Conservation (phyloP, 2,888 invertebrate genomes). For the Agonopterix subpropinquella region DNA sequence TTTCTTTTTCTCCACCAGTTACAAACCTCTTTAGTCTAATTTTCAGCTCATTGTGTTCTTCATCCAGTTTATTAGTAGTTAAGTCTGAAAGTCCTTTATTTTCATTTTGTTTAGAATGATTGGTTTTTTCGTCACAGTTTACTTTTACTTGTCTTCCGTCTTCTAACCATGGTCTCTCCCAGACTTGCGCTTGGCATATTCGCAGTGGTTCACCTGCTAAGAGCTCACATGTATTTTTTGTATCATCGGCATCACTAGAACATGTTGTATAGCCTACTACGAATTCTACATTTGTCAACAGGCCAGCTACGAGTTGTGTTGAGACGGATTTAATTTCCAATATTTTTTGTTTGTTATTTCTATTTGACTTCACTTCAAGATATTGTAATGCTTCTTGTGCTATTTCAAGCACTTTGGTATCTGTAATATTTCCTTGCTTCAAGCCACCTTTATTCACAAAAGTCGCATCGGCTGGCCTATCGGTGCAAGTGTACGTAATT, state of each 20-base stretch:
- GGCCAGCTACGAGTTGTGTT: conserved; percentile 71
- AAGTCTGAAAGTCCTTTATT: too few relatives aligned
- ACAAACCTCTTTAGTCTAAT: not conserved
- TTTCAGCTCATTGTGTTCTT: not conserved
- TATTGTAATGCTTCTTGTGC: conserved; percentile 47
- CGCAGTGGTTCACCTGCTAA: conserved; percentile 35
- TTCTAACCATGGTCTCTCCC: conserved; percentile 77
- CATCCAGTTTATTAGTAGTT: conserved; percentile 1
- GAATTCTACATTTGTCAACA: conserved; percentile 73
- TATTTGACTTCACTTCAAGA: conserved; percentile 49
- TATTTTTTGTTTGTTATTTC: conserved; percentile 45
- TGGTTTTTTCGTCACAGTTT: conserved; percentile 26
- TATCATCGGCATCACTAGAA: conserved; percentile 36
- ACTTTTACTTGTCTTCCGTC: conserved; percentile 55
- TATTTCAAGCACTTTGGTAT: conserved; percentile 40
- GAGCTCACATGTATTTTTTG: conserved; percentile 34
- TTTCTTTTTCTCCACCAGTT: conserved; percentile 4
- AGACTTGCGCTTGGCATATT: conserved; percentile 49
- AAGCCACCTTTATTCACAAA: conserved; percentile 23
- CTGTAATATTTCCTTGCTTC: conserved; percentile 14
- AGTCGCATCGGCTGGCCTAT: conserved; percentile 33
- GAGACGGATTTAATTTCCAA: conserved; percentile 57
- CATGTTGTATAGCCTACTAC: conserved; percentile 75
- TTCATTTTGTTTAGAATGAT: too few relatives aligned
- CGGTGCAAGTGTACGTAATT: conserved; percentile 41